These are phyloP conservation scores for Xestobium rufovillosum DNA, from an alignment of 2,888 invertebrate genomes.

Conservation along the genomic window DNA sequence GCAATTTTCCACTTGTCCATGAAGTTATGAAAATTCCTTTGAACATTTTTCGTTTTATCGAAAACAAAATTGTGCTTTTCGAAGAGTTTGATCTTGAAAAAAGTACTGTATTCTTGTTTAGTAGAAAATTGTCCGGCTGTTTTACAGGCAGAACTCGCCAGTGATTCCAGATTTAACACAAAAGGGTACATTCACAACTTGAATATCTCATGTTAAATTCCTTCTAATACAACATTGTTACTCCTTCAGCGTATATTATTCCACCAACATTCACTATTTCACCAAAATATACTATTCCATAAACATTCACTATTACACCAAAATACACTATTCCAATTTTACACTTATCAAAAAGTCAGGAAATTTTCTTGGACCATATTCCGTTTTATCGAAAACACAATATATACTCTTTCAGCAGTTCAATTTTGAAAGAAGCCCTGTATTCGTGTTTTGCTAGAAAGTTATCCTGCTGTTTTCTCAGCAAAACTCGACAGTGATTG, in stretches of 20 bases:
- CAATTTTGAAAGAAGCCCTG: constrained; percentile 56
- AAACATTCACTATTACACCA: background rate
- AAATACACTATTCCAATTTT: too few relatives aligned
- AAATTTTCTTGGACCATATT: too few relatives aligned
- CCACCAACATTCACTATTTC: too few relatives aligned
- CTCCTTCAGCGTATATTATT: too few relatives aligned
- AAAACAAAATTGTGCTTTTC: too few relatives aligned
- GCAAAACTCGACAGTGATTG: constrained; percentile 64
- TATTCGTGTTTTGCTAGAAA: constrained; percentile 72
- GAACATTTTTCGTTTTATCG: too few relatives aligned
- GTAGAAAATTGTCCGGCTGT: constrained; percentile 57
- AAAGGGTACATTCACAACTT: constrained; percentile 37
- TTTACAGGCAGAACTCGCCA: constrained; percentile 54
- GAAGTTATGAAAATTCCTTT: too few relatives aligned
- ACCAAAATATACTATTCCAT: background rate
- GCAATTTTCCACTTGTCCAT: too few relatives aligned
- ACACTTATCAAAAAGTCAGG: too few relatives aligned
- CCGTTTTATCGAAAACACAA: too few relatives aligned
- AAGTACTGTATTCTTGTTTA: constrained; percentile 74
- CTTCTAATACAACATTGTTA: constrained; percentile 76
- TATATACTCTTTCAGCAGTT: constrained; percentile 33
- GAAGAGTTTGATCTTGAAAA: constrained; percentile 40
- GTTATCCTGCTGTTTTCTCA: constrained; percentile 46
- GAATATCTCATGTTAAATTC: constrained; percentile 43
- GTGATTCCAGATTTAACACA: constrained; percentile 63